Conservation (phyloP, 2,113 vertebrate species). For the Loxodonta africana region DNA sequence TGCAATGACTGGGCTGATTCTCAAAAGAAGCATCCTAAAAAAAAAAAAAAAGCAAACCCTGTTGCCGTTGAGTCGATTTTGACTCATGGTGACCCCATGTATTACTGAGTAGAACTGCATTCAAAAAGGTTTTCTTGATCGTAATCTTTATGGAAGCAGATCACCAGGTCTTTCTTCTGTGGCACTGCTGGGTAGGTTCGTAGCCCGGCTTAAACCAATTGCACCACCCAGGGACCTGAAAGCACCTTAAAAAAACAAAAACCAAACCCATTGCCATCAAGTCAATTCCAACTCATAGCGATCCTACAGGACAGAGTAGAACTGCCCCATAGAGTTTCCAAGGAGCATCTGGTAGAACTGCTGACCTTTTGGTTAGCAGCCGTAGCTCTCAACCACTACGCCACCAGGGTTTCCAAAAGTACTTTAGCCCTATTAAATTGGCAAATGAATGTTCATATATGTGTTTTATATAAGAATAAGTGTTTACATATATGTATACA, state of each 20-base stretch:
- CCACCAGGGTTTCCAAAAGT: too few species aligned
- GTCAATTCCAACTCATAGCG: too few species aligned
- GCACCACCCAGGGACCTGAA: neutral
- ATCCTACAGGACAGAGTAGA: too few species aligned
- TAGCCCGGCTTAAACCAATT: neutral
- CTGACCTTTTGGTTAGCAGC: too few species aligned
- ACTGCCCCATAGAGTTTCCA: too few species aligned
- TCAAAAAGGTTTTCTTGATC: neutral
- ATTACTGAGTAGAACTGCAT: neutral
- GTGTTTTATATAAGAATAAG: slow-evolving; percentile 35
- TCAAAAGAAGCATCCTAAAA: neutral
- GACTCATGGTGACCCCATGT: neutral
- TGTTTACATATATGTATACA: neutral
- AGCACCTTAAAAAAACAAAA: neutral
- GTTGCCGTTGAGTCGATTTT: neutral
- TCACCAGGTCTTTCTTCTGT: neutral
- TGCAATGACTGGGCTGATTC: neutral
- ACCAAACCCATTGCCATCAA: too few species aligned
- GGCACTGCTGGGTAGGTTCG: neutral
- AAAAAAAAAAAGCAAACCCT: neutral
- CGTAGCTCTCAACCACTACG: too few species aligned
- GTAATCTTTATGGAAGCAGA: neutral
- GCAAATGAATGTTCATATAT: slow-evolving; percentile 12
- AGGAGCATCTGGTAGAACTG: too few species aligned
- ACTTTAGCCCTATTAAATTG: slow-evolving; percentile 7